Evolutionary conservation across 2,113 vertebrate genomes (phyloP).

Genomic region (Elephantulus edwardii): DNA sequence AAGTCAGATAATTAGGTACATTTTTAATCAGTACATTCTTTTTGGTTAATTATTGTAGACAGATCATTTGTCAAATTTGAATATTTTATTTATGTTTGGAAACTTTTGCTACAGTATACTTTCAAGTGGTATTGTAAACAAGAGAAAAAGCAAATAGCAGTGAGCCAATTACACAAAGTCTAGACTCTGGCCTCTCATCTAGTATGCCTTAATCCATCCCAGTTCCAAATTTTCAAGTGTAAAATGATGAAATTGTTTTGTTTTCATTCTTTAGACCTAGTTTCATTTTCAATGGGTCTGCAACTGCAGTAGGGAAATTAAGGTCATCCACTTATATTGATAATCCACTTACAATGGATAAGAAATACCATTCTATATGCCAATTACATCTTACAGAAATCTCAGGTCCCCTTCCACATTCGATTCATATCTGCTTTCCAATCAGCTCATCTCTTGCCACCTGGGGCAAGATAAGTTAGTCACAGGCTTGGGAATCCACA

Average conservation of each 20-base stretch:
- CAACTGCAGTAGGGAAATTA: background rate
- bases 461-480: background rate
- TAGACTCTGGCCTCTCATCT: background rate
- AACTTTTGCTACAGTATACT: background rate
- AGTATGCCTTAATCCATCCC: background rate
- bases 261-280: background rate
- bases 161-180: background rate
- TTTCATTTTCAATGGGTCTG: background rate
- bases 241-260: constrained; percentile 14
- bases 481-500: background rate
- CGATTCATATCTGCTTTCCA: background rate
- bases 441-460: background rate
- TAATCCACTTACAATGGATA: background rate
- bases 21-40: constrained; percentile 16
- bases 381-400: background rate
- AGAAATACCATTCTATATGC: background rate
- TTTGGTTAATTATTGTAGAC: background rate
- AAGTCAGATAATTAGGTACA: background rate
- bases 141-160: background rate
- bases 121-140: background rate
- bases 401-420: background rate
- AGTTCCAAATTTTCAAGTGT: background rate
- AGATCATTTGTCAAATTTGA: constrained; percentile 15
- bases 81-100: background rate
- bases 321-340: background rate